A percentile compares a stretch with the other conserved stretches of the same genome.
Conservation (phyloP, 2,797 vertebrate species). For the Halcyon smyrnensis region DNA sequence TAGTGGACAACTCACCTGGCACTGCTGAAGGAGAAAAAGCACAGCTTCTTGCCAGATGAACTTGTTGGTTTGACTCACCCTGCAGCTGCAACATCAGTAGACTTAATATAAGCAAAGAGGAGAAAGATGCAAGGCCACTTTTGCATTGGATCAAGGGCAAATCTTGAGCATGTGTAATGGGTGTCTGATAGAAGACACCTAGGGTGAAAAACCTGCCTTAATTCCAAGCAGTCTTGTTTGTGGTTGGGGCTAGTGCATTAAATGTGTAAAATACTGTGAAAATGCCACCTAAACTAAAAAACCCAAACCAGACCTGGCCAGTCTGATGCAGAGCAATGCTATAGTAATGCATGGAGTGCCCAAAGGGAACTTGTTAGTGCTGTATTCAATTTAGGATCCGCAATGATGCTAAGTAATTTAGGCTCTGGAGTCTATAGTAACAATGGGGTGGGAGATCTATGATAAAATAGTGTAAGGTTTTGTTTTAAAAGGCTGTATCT, state of each 20-base stretch:
- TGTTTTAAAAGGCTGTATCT: neutral
- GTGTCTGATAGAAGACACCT: neutral
- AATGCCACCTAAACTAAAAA: neutral
- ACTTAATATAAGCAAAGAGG: neutral
- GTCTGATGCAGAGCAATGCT: neutral
- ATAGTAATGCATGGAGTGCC: neutral
- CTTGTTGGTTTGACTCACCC: neutral
- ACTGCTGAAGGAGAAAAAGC: neutral
- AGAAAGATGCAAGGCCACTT: neutral
- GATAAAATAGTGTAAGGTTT: neutral
- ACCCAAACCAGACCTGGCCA: neutral
- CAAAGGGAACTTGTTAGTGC: neutral
- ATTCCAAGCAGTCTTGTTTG: neutral
- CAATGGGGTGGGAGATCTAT: neutral
- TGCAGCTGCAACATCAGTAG: neutral
- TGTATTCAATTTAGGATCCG: neutral
- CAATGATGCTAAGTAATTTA: neutral
- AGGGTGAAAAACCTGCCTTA: neutral
- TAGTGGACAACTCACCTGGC: neutral
- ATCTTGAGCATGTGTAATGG: neutral
- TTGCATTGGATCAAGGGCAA: neutral
- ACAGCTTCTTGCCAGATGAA: neutral
- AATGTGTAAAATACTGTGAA: neutral
- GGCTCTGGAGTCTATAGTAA: neutral
- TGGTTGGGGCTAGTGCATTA: neutral